Base-by-base conservation (phyloP, 2,888 invertebrate species). In the Drosophila peninsularis region DNA sequence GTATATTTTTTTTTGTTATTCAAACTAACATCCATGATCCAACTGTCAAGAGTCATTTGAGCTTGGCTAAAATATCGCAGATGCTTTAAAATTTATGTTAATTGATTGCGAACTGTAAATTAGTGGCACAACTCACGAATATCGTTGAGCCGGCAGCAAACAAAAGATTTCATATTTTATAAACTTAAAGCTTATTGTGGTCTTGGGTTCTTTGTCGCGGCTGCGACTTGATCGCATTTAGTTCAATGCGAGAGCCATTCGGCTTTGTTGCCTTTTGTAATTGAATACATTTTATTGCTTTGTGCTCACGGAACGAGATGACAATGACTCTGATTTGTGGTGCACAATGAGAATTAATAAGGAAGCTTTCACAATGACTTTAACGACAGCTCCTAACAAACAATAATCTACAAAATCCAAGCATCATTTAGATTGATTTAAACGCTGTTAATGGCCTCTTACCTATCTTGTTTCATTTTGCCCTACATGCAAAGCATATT, bases 11-110 rank as follows among this genome's bases (percentile, higher is more conserved):
- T 42, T 21, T 42, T 34, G 9, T 50, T 64, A 63, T 69, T 39
- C 30, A 65, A 50, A 47, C 42, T 63, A 67, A 58, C 71, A 74
- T 58, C 41, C 39, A 54, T 60, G 64, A 55, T 67, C 55, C 50
- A 37, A 45, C 62, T 78, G 86, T 85, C 83, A 71, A 52, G 42
- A 82, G 60, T 37, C 71, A 80, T 86, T 83, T 68, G 73, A 63
- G 78, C 69, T 55, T 37, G 63, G 64, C 34, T 62, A 45, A 47
- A 63, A 47, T 58, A 74, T 56, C 24, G 49, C 53, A 62, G 61
- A 30, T 68, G 50, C 54, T 50, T 54, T 42, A 69, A 71, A 78
- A 86, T 78, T 72, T 83, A 88, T 90, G 90, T 53, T 86, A 71
- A 86, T 88, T 72, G 70, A 57, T 78, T 44, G 74, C 74, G 13